These are phyloP conservation scores for Machaerirhynchus nigripectus DNA, from an alignment of 2,113 vertebrate species.

Conservation along the genomic window DNA sequence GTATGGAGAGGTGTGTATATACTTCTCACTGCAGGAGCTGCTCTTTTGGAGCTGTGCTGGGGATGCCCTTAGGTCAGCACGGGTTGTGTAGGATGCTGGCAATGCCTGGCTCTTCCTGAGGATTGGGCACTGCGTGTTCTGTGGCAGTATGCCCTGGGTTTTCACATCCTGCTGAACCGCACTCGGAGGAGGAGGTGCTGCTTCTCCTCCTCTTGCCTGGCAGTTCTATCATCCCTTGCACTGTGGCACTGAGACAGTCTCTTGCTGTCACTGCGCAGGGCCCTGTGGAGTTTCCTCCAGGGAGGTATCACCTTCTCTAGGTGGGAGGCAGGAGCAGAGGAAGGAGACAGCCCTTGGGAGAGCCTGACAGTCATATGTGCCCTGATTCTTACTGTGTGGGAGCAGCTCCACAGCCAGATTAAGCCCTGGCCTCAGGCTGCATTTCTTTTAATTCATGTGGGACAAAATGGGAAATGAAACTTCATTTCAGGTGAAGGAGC, in stretches of 20 bases:
- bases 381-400: neutral
- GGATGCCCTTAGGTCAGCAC: neutral
- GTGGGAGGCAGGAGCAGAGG: neutral
- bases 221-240: neutral
- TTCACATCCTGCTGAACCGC: neutral
- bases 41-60: neutral
- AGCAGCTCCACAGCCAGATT: neutral
- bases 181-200: rapidly evolving
- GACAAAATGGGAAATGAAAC: neutral
- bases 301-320: rapidly evolving
- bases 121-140: neutral
- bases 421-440: neutral
- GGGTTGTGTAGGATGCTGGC: neutral
- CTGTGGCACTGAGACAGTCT: neutral
- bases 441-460: neutral
- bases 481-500: neutral
- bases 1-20: neutral
- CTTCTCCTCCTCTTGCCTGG: neutral
- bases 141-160: rapidly evolving
- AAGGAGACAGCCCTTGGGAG: neutral
- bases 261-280: neutral
- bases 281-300: neutral
- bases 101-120: neutral
- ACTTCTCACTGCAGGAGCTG: neutral
- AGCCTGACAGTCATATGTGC: rapidly evolving